A percentile compares a stretch with the other conserved stretches of the same genome.
phyloP scores from a whole-genome alignment of 2,113 vertebrate species.

The Ramphastos sulfuratus region DNA sequence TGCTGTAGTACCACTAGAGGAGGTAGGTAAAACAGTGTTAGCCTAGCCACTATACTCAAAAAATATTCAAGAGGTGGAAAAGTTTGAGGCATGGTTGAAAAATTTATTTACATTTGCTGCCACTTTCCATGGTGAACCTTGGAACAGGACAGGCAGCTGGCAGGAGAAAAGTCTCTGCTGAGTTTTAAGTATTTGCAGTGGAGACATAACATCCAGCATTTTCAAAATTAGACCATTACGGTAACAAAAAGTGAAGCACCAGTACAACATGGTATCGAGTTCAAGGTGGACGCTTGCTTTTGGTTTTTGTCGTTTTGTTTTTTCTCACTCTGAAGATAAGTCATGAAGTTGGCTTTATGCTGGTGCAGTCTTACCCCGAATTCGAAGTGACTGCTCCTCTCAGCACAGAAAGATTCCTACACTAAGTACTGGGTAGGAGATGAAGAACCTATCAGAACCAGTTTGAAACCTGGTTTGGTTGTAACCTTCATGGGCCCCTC shows the following conservation, averaged over 20 bases:
- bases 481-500: not conserved
- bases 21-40: not conserved
- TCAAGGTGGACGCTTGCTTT: not conserved
- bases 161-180: not conserved
- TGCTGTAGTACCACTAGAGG: accelerated
- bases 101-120: not conserved
- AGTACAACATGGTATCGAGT: not conserved
- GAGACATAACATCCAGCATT: not conserved
- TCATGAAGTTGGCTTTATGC: not conserved
- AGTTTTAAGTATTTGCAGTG: not conserved
- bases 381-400: not conserved
- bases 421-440: not conserved
- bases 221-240: not conserved
- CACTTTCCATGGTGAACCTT: not conserved
- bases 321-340: not conserved
- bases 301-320: not conserved
- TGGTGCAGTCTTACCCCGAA: not conserved
- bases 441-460: not conserved
- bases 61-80: not conserved
- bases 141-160: not conserved
- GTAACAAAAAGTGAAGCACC: not conserved
- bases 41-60: accelerated
- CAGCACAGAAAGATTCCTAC: not conserved
- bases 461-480: not conserved
- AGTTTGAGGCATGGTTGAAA: not conserved